Evolutionary conservation across 2,888 invertebrate species (phyloP).

Genomic region (Tachina fera): DNA sequence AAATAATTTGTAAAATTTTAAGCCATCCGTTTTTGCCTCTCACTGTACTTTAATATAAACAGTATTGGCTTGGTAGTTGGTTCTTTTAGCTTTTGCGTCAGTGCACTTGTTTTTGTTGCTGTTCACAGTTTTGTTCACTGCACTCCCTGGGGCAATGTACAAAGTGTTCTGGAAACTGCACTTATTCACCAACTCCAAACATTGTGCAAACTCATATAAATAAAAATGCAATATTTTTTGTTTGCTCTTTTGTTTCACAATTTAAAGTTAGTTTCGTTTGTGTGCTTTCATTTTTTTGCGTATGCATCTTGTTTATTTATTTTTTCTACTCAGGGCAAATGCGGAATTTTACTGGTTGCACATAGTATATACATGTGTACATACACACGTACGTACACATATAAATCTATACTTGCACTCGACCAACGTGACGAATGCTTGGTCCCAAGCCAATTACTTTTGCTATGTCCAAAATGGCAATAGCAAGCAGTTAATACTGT

Average conservation of each 20-base stretch:
- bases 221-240: slow-evolving; percentile 12
- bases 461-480: slow-evolving; percentile 59
- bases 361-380: not conserved
- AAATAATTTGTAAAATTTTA: not conserved
- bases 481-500: slow-evolving; percentile 61
- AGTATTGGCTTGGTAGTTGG: slow-evolving; percentile 21
- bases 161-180: slow-evolving; percentile 69
- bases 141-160: slow-evolving; percentile 69
- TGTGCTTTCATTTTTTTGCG: slow-evolving; percentile 9
- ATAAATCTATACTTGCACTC: slow-evolving; percentile 36
- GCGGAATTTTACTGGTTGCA: slow-evolving; percentile 24
- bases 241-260: slow-evolving; percentile 37
- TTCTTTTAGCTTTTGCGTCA: slow-evolving; percentile 54
- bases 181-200: slow-evolving; percentile 53
- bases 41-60: slow-evolving; percentile 5
- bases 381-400: not conserved
- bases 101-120: slow-evolving; percentile 58
- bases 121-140: slow-evolving; percentile 64
- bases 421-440: slow-evolving; percentile 67
- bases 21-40: not conserved
- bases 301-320: not conserved
- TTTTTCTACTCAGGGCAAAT: slow-evolving; percentile 22
- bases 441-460: slow-evolving; percentile 69
- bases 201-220: slow-evolving; percentile 38
- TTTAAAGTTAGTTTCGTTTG: slow-evolving; percentile 23